Conservation (phyloP, 2,797 vertebrate genomes). For the Rhabdomys pumilio region DNA sequence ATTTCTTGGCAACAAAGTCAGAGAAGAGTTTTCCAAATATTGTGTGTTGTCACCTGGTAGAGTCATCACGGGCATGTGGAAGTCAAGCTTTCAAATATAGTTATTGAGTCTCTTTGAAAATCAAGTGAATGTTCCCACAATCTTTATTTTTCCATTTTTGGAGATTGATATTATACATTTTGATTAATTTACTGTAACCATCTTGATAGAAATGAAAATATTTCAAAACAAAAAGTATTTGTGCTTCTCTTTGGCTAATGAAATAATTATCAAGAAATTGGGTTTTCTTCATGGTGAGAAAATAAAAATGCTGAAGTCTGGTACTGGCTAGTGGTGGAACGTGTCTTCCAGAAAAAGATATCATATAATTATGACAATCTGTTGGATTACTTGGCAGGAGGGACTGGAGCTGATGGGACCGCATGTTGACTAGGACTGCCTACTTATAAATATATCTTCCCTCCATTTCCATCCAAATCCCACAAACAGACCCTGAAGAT, state of each 20-base stretch:
- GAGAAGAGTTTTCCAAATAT: not conserved
- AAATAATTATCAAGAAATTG: not conserved
- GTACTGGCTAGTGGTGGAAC: not conserved
- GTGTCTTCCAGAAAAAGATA: not conserved
- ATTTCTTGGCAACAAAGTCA: not conserved
- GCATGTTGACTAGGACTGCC: not conserved
- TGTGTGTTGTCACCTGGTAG: not conserved
- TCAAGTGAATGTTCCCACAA: constrained; percentile 5
- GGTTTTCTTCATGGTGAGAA: not conserved
- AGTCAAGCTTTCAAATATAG: constrained; percentile 54
- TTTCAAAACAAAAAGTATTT: not conserved
- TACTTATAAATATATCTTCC: not conserved
- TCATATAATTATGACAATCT: not conserved
- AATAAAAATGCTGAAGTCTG: not conserved
- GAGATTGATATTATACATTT: constrained; percentile 41
- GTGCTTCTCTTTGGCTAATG: not conserved
- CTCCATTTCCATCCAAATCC: not conserved
- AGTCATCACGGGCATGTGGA: not conserved
- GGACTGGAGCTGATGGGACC: not conserved
- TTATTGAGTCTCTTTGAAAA: not conserved
- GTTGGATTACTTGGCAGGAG: not conserved
- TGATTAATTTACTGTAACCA: not conserved
- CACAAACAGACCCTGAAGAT: not conserved
- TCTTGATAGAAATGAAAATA: not conserved
- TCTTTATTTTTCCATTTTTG: constrained; percentile 47